Evolutionary conservation across 2,797 vertebrate genomes (phyloP), one percentile per base, ranked within the genome.

Genomic region (Melanogrammus aeglefinus): DNA sequence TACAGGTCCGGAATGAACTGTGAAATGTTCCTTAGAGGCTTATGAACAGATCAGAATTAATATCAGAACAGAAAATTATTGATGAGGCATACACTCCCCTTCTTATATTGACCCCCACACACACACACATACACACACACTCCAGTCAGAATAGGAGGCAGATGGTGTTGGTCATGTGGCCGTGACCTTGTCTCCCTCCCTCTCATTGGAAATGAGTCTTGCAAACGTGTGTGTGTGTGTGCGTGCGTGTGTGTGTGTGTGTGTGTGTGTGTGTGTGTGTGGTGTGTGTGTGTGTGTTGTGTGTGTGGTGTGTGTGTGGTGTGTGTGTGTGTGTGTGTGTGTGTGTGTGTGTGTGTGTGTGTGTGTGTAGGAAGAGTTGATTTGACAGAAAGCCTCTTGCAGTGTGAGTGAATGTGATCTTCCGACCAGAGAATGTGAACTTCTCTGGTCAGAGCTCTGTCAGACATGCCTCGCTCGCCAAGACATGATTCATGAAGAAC

Each of bases 91-190:
- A 24, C 9, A 29, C 0, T 24, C 66, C 8, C 27, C 66, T 24
- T 69, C 66, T 69, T 27, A 12, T 27, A 70, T 18, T 18, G 1
- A 24, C n/a, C 9, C 24, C 31, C 31, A 33, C 27, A 33, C 69
- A 27, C n/a, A 27, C 27, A 33, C 27, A 33, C 69, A 27, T 9
- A 27, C 27, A 33, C 27, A 33, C 69, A 66, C 63, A 66, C 51
- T 2, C 4, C n/a, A 27, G 24, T 24, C 13, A 29, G 66, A 70
- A 24, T 70, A 70, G 66, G 8, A 70, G 66, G 66, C 69, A 71
- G 69, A 71, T 71, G 69, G 69, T 71, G 69, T 71, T 71, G 69
- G 57, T 71, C 27, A 31, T 71, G 69, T 71, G 10, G 24, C 8
- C 7, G 2, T 71, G 69, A 71, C 69, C 69, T 31, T 71, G 9